Evolutionary conservation across 2,797 vertebrate species (phyloP), one percentile per base, ranked within the genome.

Genomic region (Yasuhikotakia modesta): DNA sequence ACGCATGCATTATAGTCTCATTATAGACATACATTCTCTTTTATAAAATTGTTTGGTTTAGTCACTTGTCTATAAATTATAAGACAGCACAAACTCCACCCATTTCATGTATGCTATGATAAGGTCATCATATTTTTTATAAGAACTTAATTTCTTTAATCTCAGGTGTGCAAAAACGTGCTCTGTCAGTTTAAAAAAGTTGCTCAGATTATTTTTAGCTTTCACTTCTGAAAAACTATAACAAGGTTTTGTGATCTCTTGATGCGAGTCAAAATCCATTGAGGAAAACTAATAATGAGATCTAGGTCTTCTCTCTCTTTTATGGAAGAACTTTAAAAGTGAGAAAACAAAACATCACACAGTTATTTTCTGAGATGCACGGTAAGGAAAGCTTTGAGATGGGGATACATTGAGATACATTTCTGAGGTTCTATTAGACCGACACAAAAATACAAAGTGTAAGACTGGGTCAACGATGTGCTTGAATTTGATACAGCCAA

Each of bases 261-360:
- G 46, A 64, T 64, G 71, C 27, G 27, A 73, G 27, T 60, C 52
- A 52, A 55, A 78, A 65, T 71, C 69, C 24, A 64, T 57, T 72
- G 45, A 79, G 61, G 77, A 73, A 73, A 70, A 73, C 60, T 46
- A 22, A 50, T 64, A 73, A 73, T 73, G 30, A 73, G 58, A 73
- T 64, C 71, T 63, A 73, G 71, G 71, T 73, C 71, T 73, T 43
- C 43, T 67, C 32, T n/a, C 13, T 10, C 55, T n/a, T 73, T 48
- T 6, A 35, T 68, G 67, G 67, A 64, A 45, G 50, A 50, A 76
- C 52, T 67, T 39, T 43, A 70, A 43, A 60, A 35, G 3, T 35
- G 32, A 35, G 32, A 35, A 35, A 35, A 4, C 6, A 35, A 68
- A 58, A 57, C 2, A 46, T 43, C 52, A 69, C 22, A 2, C 4